Base-by-base conservation (phyloP, 2,113 vertebrate genomes). In the Bungarus multicinctus region DNA sequence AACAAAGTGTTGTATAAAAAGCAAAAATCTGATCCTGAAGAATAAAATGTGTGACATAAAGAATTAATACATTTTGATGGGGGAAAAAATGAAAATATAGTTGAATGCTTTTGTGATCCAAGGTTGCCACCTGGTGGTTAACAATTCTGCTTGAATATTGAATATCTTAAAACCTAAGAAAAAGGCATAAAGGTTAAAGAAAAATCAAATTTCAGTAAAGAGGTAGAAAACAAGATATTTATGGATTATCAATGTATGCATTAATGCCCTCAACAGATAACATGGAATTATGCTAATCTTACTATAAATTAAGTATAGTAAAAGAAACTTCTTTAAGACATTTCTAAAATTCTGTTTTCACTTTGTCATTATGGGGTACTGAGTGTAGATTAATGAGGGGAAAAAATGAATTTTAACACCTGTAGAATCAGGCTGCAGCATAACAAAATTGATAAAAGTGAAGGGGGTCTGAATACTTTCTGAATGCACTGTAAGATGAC, bases 111-210 rank as follows among this genome's bases (percentile, higher is more conserved):
- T 10, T 86, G 52, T 45, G 69, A 94, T 96, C 91, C 92, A n/a
- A 89, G 93, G 52, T 87, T 85, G 96, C 96, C 96, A 95, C 90
- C 97, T 97, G 95, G 92, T 95, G 97, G 9, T 91, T 88, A 0
- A 52, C 34, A 39, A 85, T 27, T 5, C 43, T 23, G 27, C 34
- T 53, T 0, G 1, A 45, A 34, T 91, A 93, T 91, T 53, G 89
- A 92, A 93, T 93, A 92, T 58, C 25, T 0, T 64, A 94, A 34
- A 4, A 0, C 4, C 12, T 91, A 81, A 25, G 92, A 93, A 60
- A 43, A 23, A 81, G 89, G 43, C 53, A 6, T 16, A 9, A 9
- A 2, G 0, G 0, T 1, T 52, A 52, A 54, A 64, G 34, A 5
- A 14, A 53, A 5, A 39, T 0, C 6, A 0, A 39, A 16, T 0